A percentile compares a stretch with the other conserved stretches of the same genome.
Conservation (phyloP, 2,797 vertebrate genomes). For the Prunella strophiata region DNA sequence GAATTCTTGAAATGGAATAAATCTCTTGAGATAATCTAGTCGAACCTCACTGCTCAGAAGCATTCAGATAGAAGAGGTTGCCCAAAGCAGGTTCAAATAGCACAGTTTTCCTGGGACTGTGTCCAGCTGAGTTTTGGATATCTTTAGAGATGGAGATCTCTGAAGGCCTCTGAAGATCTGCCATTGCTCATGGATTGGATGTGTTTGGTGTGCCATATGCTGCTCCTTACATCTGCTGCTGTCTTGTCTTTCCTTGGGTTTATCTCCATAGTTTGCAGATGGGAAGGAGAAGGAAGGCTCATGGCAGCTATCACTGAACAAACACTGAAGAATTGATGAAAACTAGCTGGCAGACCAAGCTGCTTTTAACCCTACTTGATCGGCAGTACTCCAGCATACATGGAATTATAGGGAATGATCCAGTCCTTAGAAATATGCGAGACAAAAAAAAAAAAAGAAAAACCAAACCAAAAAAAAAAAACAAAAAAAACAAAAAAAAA, state of each 20-base stretch:
- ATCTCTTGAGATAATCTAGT: not conserved
- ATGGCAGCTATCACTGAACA: not conserved
- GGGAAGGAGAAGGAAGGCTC: not conserved
- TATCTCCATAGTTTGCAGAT: not conserved
- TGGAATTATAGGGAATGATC: not conserved
- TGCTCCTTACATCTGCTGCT: not conserved
- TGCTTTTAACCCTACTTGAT: not conserved
- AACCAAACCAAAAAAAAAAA: too few species aligned
- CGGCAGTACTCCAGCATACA: not conserved
- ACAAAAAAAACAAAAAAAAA: too few species aligned
- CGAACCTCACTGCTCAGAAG: accelerated
- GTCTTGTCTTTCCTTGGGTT: not conserved
- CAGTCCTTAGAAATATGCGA: not conserved
- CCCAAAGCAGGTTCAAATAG: not conserved
- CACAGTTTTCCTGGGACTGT: not conserved
- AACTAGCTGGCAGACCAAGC: not conserved
- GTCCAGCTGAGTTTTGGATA: not conserved
- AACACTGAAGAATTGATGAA: not conserved
- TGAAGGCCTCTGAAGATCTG: not conserved
- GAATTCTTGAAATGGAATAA: not conserved
- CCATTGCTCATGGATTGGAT: too few species aligned
- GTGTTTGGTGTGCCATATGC: accelerated
- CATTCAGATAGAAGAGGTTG: not conserved
- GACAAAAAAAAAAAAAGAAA: not conserved
- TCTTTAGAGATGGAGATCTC: not conserved